Conservation (phyloP, 1,140 invertebrate species). For the Aphaenogaster rudis region DNA sequence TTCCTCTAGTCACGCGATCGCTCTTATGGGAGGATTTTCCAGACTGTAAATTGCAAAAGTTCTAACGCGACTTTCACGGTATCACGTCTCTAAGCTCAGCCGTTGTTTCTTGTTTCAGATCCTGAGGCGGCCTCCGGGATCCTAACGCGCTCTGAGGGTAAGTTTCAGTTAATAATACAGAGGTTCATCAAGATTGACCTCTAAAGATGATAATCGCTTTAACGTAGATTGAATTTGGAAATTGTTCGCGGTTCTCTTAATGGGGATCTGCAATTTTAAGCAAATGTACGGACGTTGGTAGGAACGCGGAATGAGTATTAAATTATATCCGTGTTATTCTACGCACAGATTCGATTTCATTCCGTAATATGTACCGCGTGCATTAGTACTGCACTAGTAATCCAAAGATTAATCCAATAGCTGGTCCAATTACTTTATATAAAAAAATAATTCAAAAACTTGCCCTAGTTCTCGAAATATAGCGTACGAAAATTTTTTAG, state of each 20-base stretch:
- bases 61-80: constrained; percentile 71
- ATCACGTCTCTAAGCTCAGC: constrained; percentile 72
- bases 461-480: background rate
- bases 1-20: constrained; percentile 73
- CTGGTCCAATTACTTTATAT: background rate
- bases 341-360: constrained; percentile 3
- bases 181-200: constrained; percentile 50
- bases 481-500: background rate
- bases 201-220: constrained; percentile 49
- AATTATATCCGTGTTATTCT: constrained; percentile 9
- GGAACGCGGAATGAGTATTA: constrained; percentile 12
- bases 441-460: background rate
- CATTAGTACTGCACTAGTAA: background rate
- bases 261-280: constrained; percentile 32
- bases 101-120: constrained; percentile 80
- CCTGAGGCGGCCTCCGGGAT: constrained; percentile 66
- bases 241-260: constrained; percentile 27
- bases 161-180: constrained; percentile 71
- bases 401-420: too few relatives aligned
- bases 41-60: constrained; percentile 84
- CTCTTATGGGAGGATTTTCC: constrained; percentile 77
- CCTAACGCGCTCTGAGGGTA: constrained; percentile 68
- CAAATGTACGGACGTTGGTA: background rate
- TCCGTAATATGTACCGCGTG: background rate
- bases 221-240: constrained; percentile 53